Conservation (phyloP, 1,140 invertebrate species). For the Nixonia krombeini region DNA sequence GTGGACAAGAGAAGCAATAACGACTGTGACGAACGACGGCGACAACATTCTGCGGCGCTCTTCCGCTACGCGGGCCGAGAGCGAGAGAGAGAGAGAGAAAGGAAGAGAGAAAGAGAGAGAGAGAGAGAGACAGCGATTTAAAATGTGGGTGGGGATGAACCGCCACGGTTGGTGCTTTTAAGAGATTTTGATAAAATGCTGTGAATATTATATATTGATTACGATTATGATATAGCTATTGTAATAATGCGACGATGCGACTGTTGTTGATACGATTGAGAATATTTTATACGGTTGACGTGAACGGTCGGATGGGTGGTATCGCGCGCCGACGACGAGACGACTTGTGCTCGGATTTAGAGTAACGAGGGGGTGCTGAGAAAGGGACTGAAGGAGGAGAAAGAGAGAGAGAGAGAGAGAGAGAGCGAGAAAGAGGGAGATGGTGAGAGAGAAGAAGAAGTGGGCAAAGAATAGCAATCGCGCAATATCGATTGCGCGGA, state of each 20-base stretch:
- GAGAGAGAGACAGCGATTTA: constrained; percentile 28
- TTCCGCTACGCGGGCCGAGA: constrained; percentile 10
- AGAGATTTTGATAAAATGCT: constrained; percentile 72
- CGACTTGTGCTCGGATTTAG: constrained; percentile 21
- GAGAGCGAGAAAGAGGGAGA: constrained; percentile 4
- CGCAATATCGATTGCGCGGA: no score
- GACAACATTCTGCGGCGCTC: constrained; percentile 24
- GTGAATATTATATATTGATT: constrained; percentile 71
- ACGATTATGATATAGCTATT: constrained; percentile 69
- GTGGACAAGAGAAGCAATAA: constrained; percentile 41
- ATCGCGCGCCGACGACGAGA: constrained; percentile 24
- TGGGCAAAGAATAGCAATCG: no score
- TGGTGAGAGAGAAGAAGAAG: neutral
- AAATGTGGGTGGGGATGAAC: constrained; percentile 39
- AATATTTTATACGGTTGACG: constrained; percentile 71
- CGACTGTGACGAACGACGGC: constrained; percentile 24
- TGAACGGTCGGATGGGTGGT: constrained; percentile 39
- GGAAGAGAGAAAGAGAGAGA: constrained; percentile 23
- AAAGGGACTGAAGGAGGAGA: constrained; percentile 7
- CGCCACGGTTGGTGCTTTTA: constrained; percentile 71
- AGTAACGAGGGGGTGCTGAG: constrained; percentile 23
- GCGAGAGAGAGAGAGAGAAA: constrained; percentile 10
- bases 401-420: constrained; percentile 16
- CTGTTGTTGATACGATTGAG: constrained; percentile 71
- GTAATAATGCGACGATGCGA: constrained; percentile 70